Base-by-base conservation (phyloP, 30 jellyfish, hydroid and myxozoan species). In the Clytia hemisphaerica region DNA sequence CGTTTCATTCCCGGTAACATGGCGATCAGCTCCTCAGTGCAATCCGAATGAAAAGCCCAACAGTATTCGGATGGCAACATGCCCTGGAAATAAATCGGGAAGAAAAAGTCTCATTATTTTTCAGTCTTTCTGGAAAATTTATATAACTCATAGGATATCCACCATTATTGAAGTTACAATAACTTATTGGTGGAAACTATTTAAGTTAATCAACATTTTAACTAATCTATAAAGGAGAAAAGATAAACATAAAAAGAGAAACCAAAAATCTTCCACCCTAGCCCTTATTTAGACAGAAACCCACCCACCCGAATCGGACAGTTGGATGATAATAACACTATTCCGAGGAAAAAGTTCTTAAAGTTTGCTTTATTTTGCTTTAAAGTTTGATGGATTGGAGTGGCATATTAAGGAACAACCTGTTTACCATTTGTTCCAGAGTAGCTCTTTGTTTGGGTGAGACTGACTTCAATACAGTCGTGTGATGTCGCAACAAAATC, bases 41-140 rank as follows among this genome's bases (percentile, higher is more conserved):
- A 89, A 37, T 89, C 98, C 1, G 98, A 89, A 33, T 89, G 98
- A 42, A 89, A 89, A 0, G 98, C 98, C 98, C 98, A 89, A 48
- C 95, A 89, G n/a, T 75, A 61, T 22, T 89, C 93, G 3, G 93
- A 83, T 2, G 95, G 73, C 19, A 83, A 73, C 78, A 89, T 45
- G 26, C 98, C 95, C 98, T 89, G 16, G 22, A 71, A 30, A 54
- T 9, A 15, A 36, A 47, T 40, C 10, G n/a, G n/a, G n/a, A 9
- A 10, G n/a, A 40, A 40, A n/a, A 40, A 40, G 53, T 7, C 10
- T 9, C 53, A 40, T n/a, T 10, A 40, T 40, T 10, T n/a, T 40
- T 10, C 14, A 40, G n/a, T 10, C 53, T 9, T 40, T 67, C 78
- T 10, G 55, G 22, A 7, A 51, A 51, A 40, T 10, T 9, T 40